These are phyloP conservation scores for Meda fulgida DNA, from an alignment of 2,797 vertebrate genomes.

Conservation along the genomic window DNA sequence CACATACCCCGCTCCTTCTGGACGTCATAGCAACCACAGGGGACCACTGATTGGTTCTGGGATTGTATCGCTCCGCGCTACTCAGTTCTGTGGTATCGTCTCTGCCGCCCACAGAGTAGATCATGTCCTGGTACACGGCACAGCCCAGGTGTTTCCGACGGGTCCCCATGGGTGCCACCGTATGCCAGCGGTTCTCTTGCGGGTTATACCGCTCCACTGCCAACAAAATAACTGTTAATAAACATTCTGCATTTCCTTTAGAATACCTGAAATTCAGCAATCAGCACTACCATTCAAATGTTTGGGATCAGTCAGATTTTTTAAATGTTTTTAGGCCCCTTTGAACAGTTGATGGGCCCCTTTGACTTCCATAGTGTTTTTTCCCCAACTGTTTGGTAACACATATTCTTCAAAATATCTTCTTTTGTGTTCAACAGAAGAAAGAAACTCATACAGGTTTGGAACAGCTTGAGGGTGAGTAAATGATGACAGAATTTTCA, in stretches of 20 bases:
- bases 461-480: background rate
- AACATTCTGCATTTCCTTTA: background rate
- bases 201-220: constrained; percentile 94
- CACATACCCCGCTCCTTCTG: constrained; percentile 91
- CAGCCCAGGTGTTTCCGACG: constrained; percentile 97
- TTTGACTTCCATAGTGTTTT: too few relatives aligned
- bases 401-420: background rate
- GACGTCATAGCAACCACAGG: constrained; percentile 99
- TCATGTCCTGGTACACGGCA: constrained; percentile 99
- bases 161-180: constrained; percentile 97
- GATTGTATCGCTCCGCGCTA: constrained; percentile 97
- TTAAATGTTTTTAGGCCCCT: too few relatives aligned
- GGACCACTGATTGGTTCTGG: constrained; percentile 98
- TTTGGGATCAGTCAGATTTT: background rate
- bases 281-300: background rate
- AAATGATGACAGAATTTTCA: background rate
- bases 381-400: too few relatives aligned
- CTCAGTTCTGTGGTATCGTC: constrained; percentile 98
- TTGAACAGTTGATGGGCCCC: too few relatives aligned
- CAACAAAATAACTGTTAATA: background rate
- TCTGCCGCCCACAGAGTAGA: constrained; percentile 96
- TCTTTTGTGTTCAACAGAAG: background rate
- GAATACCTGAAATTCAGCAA: background rate
- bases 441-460: background rate
- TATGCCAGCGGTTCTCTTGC: constrained; percentile 99